A percentile compares a stretch with the other conserved stretches of the same genome.
Evolutionary conservation across 2,888 invertebrate genomes (phyloP).

Genomic region (Merodon equestris): DNA sequence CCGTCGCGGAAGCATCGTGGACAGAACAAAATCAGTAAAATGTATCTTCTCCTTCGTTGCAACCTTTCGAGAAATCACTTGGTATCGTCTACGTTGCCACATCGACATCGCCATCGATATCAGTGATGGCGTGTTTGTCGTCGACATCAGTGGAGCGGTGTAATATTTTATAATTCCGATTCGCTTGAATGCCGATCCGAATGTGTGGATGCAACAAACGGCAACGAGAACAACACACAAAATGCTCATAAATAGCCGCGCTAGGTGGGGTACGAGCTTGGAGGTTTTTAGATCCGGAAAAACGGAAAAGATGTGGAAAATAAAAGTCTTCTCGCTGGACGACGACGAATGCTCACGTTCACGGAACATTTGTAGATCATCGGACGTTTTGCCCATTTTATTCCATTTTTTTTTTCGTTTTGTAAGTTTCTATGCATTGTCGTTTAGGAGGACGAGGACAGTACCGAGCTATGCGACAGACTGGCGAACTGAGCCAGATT

Average conservation of each 20-base stretch:
- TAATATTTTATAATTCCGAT: conserved; percentile 66
- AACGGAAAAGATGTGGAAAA: conserved; percentile 15
- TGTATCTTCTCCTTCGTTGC: neutral
- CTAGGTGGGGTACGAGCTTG: conserved; percentile 33
- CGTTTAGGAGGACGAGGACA: conserved; percentile 16
- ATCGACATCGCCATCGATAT: conserved; percentile 24
- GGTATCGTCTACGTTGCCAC: conserved; percentile 24
- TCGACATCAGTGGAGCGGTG: conserved; percentile 52
- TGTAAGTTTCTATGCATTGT: conserved; percentile 24
- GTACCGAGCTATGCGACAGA: conserved; percentile 32
- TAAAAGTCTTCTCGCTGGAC: conserved; percentile 26
- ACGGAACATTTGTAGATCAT: conserved; percentile 40
- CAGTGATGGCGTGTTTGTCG: conserved; percentile 29
- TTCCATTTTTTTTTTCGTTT: too few relatives aligned
- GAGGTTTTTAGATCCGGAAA: conserved; percentile 52
- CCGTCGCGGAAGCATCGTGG: conserved; percentile 23
- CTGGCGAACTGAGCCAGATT: conserved; percentile 5
- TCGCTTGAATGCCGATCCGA: conserved; percentile 41
- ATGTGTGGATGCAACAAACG: conserved; percentile 13
- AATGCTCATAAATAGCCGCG: conserved; percentile 50
- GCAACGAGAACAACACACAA: conserved; percentile 20
- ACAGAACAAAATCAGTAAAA: neutral
- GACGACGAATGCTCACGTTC: conserved; percentile 57
- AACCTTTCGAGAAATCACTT: conserved; percentile 43
- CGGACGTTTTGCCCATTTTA: conserved; percentile 24